Base-by-base conservation (phyloP, 2,888 invertebrate species). In the Lingula anatina region DNA sequence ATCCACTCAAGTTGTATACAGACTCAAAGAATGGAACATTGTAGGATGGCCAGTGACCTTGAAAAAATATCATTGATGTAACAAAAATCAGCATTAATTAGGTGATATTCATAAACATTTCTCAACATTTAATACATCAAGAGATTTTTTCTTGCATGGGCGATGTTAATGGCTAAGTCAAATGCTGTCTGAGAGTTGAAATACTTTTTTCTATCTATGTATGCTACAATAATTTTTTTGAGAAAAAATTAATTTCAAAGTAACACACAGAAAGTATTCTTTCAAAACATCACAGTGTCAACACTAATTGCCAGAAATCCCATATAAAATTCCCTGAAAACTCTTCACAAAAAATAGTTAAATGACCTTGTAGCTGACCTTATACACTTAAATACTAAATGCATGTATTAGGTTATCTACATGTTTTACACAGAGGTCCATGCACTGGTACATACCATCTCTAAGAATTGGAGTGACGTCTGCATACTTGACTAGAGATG, bases 1-100 rank as follows among this genome's bases (percentile, higher is more conserved):
- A 74, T 2, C 75, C 76, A 60, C 71, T 73, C 50, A 50, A 54
- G 49, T 73, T 63, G 59, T 71, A 76, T 7, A 76, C 60, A 44
- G 57, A 55, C 56, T 73, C 66, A 56, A 65, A 74, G 57, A 66
- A 75, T 21, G 75, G 75, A 9, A 75, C 65, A 56, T 75, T 75
- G 54, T 75, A 75, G 3, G 74, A 74, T 23, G 75, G 66, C 69
- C 71, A 75, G 50, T 75, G 74, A 23, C 71, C 71, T 69, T 50
- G 28, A 54, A 58, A 12, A 23, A 39, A 28, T 12, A 56, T 24
- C 2, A 43, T 31, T 20, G n/a, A 2, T 15, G 35, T 3, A 44
- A 24, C 12, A 12, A 18, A 7, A 23, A 18, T 23, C 9, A 25
- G 12, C 15, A 2, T 42, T 28, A 20, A 26, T n/a, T n/a, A n/a